Percentiles rank a stretch among this genome's conserved stretches.
Evolutionary conservation across 1,140 invertebrate species (phyloP).

Genomic region (Hylaeus volcanicus): DNA sequence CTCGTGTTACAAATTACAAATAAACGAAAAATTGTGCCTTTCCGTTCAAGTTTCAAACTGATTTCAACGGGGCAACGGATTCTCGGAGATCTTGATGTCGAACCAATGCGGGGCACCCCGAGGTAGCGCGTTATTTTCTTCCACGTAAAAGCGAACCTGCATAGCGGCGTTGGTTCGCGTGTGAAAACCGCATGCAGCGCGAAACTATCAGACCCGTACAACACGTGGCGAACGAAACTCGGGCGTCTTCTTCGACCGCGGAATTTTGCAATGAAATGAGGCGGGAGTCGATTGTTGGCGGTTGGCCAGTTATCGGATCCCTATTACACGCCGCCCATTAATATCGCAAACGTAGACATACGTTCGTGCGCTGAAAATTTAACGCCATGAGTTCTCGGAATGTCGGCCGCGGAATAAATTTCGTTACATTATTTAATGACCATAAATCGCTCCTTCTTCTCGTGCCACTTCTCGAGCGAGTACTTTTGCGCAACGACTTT

Average conservation of each 20-base stretch:
- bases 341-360: constrained; percentile 50
- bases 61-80: too few species aligned
- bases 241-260: constrained; percentile 5
- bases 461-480: constrained; percentile 39
- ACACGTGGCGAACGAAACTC: neutral
- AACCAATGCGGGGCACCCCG: too few species aligned
- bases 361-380: constrained; percentile 46
- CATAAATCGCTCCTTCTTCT: constrained; percentile 44
- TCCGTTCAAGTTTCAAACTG: too few species aligned
- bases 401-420: constrained; percentile 41
- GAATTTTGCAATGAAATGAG: constrained; percentile 30
- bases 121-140: too few species aligned
- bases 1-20: too few species aligned
- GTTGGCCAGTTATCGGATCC: constrained; percentile 42
- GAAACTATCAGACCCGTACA: neutral
- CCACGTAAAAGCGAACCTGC: too few species aligned
- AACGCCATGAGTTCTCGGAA: constrained; percentile 34
- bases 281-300: constrained; percentile 40
- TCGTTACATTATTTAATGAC: constrained; percentile 51
- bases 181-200: neutral
- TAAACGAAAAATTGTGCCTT: too few species aligned
- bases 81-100: too few species aligned
- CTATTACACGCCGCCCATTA: constrained; percentile 45
- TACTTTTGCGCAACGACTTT: constrained; percentile 19
- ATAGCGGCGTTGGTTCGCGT: neutral